phyloP scores from a whole-genome alignment of 2,113 vertebrate species.

The Ariopsis seemanni region DNA sequence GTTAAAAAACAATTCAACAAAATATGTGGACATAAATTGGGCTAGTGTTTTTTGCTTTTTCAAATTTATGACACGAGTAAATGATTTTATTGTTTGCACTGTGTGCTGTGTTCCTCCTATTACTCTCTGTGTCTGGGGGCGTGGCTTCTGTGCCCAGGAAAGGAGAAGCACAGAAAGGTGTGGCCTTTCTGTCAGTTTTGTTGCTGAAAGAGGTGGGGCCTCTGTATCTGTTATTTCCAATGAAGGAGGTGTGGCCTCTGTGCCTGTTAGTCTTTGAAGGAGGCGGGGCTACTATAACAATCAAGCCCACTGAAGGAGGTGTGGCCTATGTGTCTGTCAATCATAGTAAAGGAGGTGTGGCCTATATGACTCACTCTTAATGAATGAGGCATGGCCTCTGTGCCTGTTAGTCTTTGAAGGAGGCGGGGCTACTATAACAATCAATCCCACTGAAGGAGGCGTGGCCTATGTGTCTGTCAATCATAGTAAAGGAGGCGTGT shows the following conservation, averaged over 20 bases:
- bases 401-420: neutral
- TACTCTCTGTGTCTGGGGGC: neutral
- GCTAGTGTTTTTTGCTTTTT: neutral
- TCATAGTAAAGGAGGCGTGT: neutral
- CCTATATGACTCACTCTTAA: neutral
- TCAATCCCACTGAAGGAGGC: neutral
- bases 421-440: neutral
- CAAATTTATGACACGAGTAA: neutral
- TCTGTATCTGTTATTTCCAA: neutral
- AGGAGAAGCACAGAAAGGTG: neutral
- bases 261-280: neutral
- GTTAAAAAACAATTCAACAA: neutral
- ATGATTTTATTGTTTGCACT: neutral
- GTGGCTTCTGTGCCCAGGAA: neutral
- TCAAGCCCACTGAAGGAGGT: neutral
- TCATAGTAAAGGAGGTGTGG: neutral
- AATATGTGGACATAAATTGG: neutral
- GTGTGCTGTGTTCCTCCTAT: neutral
- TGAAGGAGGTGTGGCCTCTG: neutral
- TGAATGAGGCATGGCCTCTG: neutral
- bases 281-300: neutral
- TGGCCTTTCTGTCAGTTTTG: neutral
- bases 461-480: neutral
- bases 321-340: neutral
- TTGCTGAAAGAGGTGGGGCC: neutral